These are phyloP conservation scores for Falcaria lacertinaria DNA, from an alignment of 2,888 invertebrate genomes.

Conservation along the genomic window DNA sequence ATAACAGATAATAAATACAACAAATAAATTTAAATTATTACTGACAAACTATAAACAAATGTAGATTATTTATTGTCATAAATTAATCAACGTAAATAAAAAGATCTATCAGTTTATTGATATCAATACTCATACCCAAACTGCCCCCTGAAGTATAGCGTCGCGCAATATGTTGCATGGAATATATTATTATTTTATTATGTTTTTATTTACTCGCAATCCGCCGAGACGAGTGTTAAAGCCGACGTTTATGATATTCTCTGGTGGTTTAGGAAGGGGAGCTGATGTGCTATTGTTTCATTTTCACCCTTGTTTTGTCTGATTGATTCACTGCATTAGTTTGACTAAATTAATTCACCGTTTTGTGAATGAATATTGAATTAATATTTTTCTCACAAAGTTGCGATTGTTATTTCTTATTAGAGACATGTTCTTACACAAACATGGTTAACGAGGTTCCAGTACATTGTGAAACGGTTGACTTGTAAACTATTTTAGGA, in stretches of 20 bases:
- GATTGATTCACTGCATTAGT: conserved; percentile 52
- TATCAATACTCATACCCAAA: conserved; percentile 3
- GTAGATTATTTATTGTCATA: too few relatives aligned
- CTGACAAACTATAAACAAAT: too few relatives aligned
- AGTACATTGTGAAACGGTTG: too few relatives aligned
- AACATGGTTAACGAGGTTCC: too few relatives aligned
- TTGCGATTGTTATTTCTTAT: too few relatives aligned
- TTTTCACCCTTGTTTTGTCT: conserved; percentile 63
- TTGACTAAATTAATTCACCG: conserved; percentile 19
- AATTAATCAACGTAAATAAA: too few relatives aligned
- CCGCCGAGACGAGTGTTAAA: conserved; percentile 75
- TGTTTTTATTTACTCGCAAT: conserved; percentile 75
- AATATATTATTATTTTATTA: conserved; percentile 79
- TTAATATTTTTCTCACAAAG: background rate
- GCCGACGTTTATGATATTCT: conserved; percentile 78
- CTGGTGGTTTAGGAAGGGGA: conserved; percentile 61
- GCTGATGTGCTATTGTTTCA: conserved; percentile 70
- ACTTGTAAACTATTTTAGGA: too few relatives aligned
- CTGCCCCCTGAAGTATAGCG: conserved; percentile 32
- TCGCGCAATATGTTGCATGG: conserved; percentile 67
- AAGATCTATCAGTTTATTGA: too few relatives aligned
- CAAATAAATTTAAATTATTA: too few relatives aligned
- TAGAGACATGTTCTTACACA: too few relatives aligned
- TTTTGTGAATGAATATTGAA: background rate
- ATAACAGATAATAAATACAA: too few relatives aligned